Base-by-base conservation (phyloP, 2,113 vertebrate species). In the Phoxinus phoxinus region DNA sequence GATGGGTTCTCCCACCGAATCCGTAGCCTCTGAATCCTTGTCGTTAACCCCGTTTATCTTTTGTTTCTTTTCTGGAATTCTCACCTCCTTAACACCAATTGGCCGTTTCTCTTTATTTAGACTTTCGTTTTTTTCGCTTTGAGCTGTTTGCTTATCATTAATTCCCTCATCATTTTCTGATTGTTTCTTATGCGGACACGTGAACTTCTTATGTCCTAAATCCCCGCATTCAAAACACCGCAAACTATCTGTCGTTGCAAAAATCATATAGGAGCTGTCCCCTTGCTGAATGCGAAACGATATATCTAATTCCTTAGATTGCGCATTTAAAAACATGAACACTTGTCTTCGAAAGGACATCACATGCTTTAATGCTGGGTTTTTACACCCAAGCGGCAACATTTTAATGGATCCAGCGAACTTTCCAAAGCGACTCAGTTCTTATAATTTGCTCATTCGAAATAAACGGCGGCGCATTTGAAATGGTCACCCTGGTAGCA, bases 401-500 rank as follows among this genome's bases (percentile, higher is more conserved):
- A 32, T 71, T 32, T 44, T 87, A 23, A 88, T 61, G 0, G 35
- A 6, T 12, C 46, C 46, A 1, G 81, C 84, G 32, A 86, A 46
- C 4, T 74, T 87, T 0, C 53, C 74, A 12, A 72, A 87, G 6
- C 80, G 17, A 0, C 4, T 3, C 0, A 77, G 63, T 44, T 86
- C 59, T 1, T 37, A 41, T n/a, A 2, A 84, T 25, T 2, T 10
- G 0, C 4, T 80, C 12, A 1, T 80, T 82, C 0, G 37, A 4
- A 0, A 84, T 69, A 11, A 87, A 86, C 0, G 44, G 51, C 0
- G 13, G 85, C 9, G 71, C 63, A 19, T 56, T 25, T 0, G 77
- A 86, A 21, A 86, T 44, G 6, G 23, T 59, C 0, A 86, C 84
- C 7, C 21, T 72, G 9, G 51, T 81, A 17, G 65, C 6, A 4